Evolutionary conservation across 2,113 vertebrate species (phyloP), one percentile per base, ranked within the genome.

Genomic region (Sorex fumeus): DNA sequence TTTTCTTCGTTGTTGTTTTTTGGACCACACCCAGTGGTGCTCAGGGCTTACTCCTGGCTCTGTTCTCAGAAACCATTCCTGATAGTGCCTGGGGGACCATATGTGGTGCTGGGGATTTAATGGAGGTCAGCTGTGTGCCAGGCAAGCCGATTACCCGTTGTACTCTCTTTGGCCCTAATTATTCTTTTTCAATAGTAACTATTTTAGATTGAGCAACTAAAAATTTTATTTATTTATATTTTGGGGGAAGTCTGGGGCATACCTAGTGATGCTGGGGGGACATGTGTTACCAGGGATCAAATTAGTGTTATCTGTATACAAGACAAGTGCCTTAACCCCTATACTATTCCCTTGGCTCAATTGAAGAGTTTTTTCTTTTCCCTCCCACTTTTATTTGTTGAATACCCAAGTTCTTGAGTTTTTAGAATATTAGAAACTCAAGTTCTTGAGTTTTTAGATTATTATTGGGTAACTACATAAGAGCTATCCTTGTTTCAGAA

Each of bases 371-470:
- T 53, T 53, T 13, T 4, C 15, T 15, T 53, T 53, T 13, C 53
- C 18, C 53, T 53, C 18, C 53, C 53, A 53, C 53, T 53, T 1
- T 53, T 15, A 53, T 53, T 16, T 53, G 53, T 53, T 53, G 18
- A 19, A 53, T 40, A 19, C 13, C 18, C 13, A 12, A 53, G 12
- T 34, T 64, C 25, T 57, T 76, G 77, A 74, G 30, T 93, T 87
- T 87, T 70, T 91, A n/a, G n/a, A n/a, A n/a, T n/a, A 18, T 43
- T 81, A 57, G 32, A 76, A 88, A 62, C 19, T 72, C 6, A 23
- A 57, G 12, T 34, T 64, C 25, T 57, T 76, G 77, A 74, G 30
- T 93, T 87, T 87, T 70, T 91, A n/a, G n/a, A n/a, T n/a, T n/a
- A 18, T 43, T 40, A 40, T 7, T 40, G 40, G 7, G 40, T 40